These are phyloP conservation scores for Mizuhopecten yessoensis DNA, from an alignment of 1,140 invertebrate species.

Conservation along the genomic window DNA sequence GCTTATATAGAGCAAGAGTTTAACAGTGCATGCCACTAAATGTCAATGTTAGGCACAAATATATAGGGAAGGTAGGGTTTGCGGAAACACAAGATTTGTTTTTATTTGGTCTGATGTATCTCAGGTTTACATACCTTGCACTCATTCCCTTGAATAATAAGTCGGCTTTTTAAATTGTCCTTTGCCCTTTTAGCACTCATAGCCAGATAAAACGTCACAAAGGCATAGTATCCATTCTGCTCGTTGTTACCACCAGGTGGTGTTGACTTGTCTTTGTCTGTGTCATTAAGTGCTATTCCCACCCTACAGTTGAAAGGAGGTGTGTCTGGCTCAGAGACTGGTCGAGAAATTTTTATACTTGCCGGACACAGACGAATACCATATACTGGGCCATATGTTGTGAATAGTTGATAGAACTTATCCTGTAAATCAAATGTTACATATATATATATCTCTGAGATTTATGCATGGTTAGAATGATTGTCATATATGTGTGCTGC, in stretches of 20 bases:
- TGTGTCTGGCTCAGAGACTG: background rate
- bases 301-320: background rate
- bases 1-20: too few species aligned
- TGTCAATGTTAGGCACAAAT: too few species aligned
- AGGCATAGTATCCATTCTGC: slow-evolving; percentile 73
- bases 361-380: background rate
- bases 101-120: too few species aligned
- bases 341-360: background rate
- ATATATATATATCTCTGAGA: too few species aligned
- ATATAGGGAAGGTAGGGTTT: too few species aligned
- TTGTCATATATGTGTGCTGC: too few species aligned
- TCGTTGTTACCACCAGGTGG: background rate
- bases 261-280: background rate
- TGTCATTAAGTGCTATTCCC: background rate
- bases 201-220: slow-evolving; percentile 77
- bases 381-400: background rate
- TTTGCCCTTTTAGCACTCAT: slow-evolving; percentile 67
- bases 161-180: slow-evolving; percentile 59
- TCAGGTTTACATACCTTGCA: slow-evolving; percentile 72
- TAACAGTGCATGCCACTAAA: too few species aligned
- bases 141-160: slow-evolving; percentile 61
- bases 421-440: slow-evolving; percentile 4
- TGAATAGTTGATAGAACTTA: background rate
- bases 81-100: too few species aligned
- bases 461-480: too few species aligned